phyloP scores from a whole-genome alignment of 2,113 vertebrate genomes.

The Nerophis ophidion region DNA sequence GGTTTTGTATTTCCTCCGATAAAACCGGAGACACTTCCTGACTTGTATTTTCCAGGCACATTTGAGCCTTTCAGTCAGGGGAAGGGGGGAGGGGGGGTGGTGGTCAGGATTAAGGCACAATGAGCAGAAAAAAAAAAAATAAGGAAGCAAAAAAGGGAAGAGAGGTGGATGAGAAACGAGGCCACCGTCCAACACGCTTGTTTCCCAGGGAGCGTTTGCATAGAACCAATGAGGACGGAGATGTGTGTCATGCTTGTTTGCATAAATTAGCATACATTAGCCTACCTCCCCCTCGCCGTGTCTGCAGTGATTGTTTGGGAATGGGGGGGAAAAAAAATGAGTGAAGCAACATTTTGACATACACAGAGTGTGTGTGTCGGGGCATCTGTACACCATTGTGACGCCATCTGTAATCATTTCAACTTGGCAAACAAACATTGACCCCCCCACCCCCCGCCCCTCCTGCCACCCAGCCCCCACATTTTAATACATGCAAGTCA shows the following conservation, averaged over 20 bases:
- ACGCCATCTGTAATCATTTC: slow-evolving; percentile 25
- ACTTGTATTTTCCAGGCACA: slow-evolving; percentile 15
- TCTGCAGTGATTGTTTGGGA: slow-evolving; percentile 62
- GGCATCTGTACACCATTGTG: slow-evolving; percentile 7
- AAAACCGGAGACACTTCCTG: neutral
- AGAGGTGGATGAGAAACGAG: slow-evolving; percentile 36
- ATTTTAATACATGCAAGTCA: no score
- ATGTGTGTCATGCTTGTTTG: slow-evolving; percentile 69
- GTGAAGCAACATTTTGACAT: slow-evolving; percentile 63
- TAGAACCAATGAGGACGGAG: slow-evolving; percentile 62
- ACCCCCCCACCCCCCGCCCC: no score
- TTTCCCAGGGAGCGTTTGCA: slow-evolving; percentile 74
- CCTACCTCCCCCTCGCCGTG: slow-evolving; percentile 43
- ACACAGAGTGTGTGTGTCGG: slow-evolving; percentile 26
- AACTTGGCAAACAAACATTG: slow-evolving; percentile 8
- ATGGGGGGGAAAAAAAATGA: slow-evolving; percentile 58
- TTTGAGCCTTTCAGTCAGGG: slow-evolving; percentile 8
- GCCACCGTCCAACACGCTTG: slow-evolving; percentile 57
- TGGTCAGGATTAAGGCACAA: slow-evolving; percentile 35
- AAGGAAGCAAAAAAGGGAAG: slow-evolving; percentile 8
- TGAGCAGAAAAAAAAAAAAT: slow-evolving; percentile 12
- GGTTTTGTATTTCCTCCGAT: no score
- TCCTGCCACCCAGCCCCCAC: no score
- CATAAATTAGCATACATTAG: slow-evolving; percentile 76
- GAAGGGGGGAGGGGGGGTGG: slow-evolving; percentile 5